Evolutionary conservation across 2,888 invertebrate genomes (phyloP).

Genomic region (Mystacides longicornis): DNA sequence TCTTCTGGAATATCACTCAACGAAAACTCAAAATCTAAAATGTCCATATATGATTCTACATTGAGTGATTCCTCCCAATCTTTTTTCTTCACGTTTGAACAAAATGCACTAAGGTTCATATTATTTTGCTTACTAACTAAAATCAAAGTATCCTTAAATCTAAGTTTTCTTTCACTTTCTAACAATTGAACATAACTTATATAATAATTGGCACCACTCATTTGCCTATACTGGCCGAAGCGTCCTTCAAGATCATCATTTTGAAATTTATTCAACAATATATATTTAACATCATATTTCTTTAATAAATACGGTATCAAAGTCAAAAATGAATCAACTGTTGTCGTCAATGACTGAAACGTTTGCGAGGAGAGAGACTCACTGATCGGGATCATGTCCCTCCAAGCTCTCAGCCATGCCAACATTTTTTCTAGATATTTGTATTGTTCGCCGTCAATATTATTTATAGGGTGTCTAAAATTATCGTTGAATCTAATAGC

Average conservation of each 20-base stretch:
- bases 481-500: background rate
- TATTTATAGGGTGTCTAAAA: background rate
- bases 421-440: background rate
- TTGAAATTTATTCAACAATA: constrained; percentile 3
- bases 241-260: background rate
- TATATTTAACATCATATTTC: background rate
- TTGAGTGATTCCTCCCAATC: background rate
- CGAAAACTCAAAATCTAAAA: background rate
- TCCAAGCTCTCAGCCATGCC: background rate
- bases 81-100: background rate
- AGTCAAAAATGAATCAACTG: background rate
- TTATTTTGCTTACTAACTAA: background rate
- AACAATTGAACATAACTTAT: background rate
- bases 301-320: background rate
- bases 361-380: background rate
- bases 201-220: constrained; percentile 4
- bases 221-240: background rate
- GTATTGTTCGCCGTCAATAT: background rate
- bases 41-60: background rate
- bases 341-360: background rate
- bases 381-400: background rate
- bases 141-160: background rate
- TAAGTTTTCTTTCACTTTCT: background rate
- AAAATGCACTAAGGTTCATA: background rate
- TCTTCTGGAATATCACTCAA: constrained; percentile 1